phyloP scores from a whole-genome alignment of 2,113 vertebrate species.

The Otis tarda region DNA sequence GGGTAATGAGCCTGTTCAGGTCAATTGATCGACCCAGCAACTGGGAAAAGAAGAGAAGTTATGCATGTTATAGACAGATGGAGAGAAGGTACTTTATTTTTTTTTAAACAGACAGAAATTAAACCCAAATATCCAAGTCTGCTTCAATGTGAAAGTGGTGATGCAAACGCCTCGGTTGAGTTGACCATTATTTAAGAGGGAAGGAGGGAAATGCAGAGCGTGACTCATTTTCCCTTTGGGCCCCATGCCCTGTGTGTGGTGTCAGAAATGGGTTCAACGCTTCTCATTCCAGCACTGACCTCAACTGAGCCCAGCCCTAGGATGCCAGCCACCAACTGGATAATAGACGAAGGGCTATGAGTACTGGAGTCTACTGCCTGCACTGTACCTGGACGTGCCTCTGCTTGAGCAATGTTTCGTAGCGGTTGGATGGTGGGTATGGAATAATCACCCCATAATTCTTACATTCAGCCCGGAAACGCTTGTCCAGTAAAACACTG shows the following conservation, averaged over 20 bases:
- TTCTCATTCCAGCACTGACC: neutral
- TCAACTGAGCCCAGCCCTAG: neutral
- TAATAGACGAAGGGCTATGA: neutral
- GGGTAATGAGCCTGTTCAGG: conserved; percentile 96
- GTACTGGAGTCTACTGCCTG: neutral
- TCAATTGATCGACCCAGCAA: conserved; percentile 95
- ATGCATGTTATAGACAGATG: neutral
- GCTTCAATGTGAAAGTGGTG: neutral
- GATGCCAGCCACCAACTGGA: neutral
- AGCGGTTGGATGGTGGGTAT: conserved; percentile 97
- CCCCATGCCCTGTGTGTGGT: accelerated
- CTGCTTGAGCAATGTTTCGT: conserved; percentile 96
- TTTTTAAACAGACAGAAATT: neutral
- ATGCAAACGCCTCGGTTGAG: accelerated
- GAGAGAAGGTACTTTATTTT: neutral
- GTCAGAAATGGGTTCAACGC: neutral
- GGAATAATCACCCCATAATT: conserved; percentile 99
- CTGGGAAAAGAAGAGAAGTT: conserved; percentile 66
- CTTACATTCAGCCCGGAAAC: conserved; percentile 98
- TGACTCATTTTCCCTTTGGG: neutral
- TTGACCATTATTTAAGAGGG: neutral
- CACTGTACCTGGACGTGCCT: conserved; percentile 93
- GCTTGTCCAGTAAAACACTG: conserved; percentile 96
- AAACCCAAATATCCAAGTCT: neutral
- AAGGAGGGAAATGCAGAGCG: accelerated